Evolutionary conservation across 1,140 invertebrate genomes (phyloP).

Genomic region (Popillia japonica): DNA sequence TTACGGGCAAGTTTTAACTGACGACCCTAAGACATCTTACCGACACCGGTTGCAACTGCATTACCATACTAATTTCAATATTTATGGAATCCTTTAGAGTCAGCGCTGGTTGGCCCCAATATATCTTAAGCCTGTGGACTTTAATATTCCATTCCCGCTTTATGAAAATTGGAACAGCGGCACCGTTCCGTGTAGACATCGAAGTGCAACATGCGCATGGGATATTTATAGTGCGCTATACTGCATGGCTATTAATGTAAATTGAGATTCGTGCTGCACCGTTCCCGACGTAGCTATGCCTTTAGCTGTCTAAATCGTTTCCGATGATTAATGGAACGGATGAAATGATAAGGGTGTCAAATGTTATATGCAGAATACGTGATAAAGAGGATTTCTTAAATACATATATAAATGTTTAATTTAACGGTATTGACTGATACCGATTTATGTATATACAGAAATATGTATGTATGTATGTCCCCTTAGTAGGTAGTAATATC

Average conservation of each 20-base stretch:
- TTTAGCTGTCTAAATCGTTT: neutral
- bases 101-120: neutral
- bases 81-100: conserved; percentile 30
- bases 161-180: conserved; percentile 28
- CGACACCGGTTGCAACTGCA: conserved; percentile 30
- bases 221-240: conserved; percentile 12
- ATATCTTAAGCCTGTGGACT: neutral
- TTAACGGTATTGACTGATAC: too few relatives aligned
- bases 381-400: too few relatives aligned
- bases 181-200: neutral
- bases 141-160: conserved; percentile 27
- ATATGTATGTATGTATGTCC: too few relatives aligned
- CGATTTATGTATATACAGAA: too few relatives aligned
- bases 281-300: neutral
- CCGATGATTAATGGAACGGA: neutral
- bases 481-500: too few relatives aligned
- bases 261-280: conserved; percentile 3
- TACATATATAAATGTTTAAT: too few relatives aligned
- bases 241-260: conserved; percentile 22
- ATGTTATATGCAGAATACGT: too few relatives aligned
- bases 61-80: conserved; percentile 35
- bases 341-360: too few relatives aligned
- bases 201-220: conserved; percentile 25
- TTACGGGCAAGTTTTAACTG: conserved; percentile 14
- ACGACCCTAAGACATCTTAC: conserved; percentile 13